phyloP scores from a whole-genome alignment of 92 coral and sea anemone genomes.

The Muricea muricata region DNA sequence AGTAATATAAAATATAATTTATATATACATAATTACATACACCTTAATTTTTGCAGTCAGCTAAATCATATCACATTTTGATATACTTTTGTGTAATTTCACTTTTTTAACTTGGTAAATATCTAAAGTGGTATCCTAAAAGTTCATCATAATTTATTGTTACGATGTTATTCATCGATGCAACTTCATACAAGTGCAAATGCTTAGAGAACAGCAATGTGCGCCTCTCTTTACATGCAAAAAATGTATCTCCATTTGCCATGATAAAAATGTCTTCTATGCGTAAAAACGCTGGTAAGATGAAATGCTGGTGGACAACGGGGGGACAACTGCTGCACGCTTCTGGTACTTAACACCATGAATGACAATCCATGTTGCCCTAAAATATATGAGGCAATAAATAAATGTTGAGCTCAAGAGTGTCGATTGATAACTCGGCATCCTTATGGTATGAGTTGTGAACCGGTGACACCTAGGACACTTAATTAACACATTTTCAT shows the following conservation, averaged over 20 bases:
- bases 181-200: constrained; percentile 30
- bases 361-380: constrained; percentile 48
- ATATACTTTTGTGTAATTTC: constrained; percentile 15
- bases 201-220: constrained; percentile 26
- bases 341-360: constrained; percentile 42
- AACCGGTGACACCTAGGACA: neutral
- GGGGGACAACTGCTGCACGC: constrained; percentile 12
- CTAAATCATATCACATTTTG: constrained; percentile 40
- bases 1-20: neutral
- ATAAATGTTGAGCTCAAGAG: too few species aligned
- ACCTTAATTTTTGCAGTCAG: constrained; percentile 15
- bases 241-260: constrained; percentile 18
- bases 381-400: neutral
- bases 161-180: neutral
- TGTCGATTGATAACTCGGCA: too few species aligned
- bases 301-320: neutral
- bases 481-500: neutral
- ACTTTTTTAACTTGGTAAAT: constrained; percentile 10
- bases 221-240: constrained; percentile 15
- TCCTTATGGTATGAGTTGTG: too few species aligned
- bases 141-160: constrained; percentile 24
- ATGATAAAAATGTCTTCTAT: constrained; percentile 35
- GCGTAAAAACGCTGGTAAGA: constrained; percentile 26
- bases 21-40: neutral
- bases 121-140: constrained; percentile 35